Evolutionary conservation across 2,113 vertebrate genomes (phyloP).

Genomic region (Sander lucioperca): DNA sequence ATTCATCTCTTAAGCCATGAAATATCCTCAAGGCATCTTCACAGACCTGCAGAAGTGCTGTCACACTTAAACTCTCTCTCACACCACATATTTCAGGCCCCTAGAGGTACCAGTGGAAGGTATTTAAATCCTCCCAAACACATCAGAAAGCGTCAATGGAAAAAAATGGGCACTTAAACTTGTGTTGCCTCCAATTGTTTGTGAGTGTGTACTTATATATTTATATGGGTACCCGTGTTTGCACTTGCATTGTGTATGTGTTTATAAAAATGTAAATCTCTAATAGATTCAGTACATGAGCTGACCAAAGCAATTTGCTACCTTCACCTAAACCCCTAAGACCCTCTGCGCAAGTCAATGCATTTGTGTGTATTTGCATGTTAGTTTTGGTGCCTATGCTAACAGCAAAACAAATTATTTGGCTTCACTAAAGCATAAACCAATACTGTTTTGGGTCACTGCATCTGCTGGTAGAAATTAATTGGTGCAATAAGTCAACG

Average conservation of each 20-base stretch:
- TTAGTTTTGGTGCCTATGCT: background rate
- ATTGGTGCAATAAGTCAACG: background rate
- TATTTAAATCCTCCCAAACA: constrained; percentile 15
- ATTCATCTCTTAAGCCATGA: constrained; percentile 50
- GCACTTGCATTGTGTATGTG: background rate
- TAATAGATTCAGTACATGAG: constrained; percentile 23
- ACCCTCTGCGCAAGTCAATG: background rate
- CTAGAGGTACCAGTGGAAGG: constrained; percentile 2
- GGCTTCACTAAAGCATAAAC: constrained; percentile 23
- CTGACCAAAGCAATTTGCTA: constrained; percentile 35
- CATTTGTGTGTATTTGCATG: constrained; percentile 16
- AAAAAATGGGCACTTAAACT: background rate
- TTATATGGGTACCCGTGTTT: background rate
- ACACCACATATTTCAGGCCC: background rate
- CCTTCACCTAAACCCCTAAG: constrained; percentile 3
- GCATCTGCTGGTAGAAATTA: constrained; percentile 2
- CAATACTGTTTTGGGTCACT: background rate
- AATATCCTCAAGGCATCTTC: constrained; percentile 54
- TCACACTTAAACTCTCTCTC: constrained; percentile 30
- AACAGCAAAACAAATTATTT: constrained; percentile 18
- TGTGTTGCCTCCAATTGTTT: background rate
- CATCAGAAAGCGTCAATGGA: constrained; percentile 13
- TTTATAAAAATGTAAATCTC: constrained; percentile 1
- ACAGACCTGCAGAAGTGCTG: constrained; percentile 43
- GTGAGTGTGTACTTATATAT: background rate